Evolutionary conservation across 2,113 vertebrate species (phyloP), one percentile per base, ranked within the genome.

Genomic region (Meriones unguiculatus): DNA sequence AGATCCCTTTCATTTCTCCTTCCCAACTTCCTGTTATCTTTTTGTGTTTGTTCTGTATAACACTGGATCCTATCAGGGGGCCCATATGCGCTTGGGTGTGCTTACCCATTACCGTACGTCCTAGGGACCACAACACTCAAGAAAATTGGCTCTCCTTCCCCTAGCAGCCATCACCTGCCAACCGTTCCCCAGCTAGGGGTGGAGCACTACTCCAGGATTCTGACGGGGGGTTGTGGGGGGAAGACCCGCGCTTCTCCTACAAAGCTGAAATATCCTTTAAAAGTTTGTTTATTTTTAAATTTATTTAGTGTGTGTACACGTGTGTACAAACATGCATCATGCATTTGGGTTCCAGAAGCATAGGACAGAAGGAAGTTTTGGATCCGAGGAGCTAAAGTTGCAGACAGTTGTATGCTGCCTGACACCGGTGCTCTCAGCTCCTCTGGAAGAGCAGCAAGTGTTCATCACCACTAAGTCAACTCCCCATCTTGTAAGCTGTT

Each of bases 141-240:
- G 80, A 38, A 38, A 84, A 25, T 10, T 62, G n/a, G 13, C 54
- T n/a, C 22, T 59, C 20, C 11, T 82, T 82, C 11, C 35, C 2
- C 20, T 62, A 3, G 35, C 80, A 38, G 54, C 35, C 54, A 14
- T 82, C n/a, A 62, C 6, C 80, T 62, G 80, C 17, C 80, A 84
- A 41, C 12, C 9, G 73, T 9, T 41, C 73, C 80, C 38, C 80
- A 84, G 54, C 22, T 64, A 5, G 12, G 59, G 80, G 12, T 20
- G 70, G 88, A 84, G 38, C 52, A 52, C 9, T 78, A 88, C 87
- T 81, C 67, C 87, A 77, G 50, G 75, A 38, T 92, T 95, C 65
- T 88, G 54, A 57, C 59, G 80, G 70, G 65, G 30, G 89, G n/a
- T n/a, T n/a, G n/a, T n/a, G n/a, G 67, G 72, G 80, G 75, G 75